Evolutionary conservation across 2,888 invertebrate genomes (phyloP).

Genomic region (Drosophila vallismaia): DNA sequence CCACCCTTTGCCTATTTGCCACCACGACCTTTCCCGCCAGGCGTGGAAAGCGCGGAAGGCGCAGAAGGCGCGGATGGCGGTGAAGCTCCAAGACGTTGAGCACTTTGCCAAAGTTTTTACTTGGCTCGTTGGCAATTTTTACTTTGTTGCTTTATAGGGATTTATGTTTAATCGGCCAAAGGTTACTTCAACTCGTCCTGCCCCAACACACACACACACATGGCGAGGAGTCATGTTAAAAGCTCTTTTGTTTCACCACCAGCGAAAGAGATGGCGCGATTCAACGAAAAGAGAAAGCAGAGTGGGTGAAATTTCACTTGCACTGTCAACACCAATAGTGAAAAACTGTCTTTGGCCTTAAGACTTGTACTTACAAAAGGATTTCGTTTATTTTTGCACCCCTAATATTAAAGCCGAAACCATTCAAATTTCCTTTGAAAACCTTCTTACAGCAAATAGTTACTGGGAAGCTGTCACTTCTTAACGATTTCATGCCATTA

Average conservation of each 20-base stretch:
- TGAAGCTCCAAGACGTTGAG: constrained; percentile 57
- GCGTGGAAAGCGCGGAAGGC: constrained; percentile 10
- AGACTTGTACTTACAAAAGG: not conserved
- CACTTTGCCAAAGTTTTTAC: constrained; percentile 76
- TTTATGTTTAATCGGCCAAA: constrained; percentile 79
- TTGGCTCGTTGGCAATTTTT: constrained; percentile 78
- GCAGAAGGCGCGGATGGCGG: not conserved
- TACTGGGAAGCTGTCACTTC: not conserved
- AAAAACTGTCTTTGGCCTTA: constrained; percentile 46
- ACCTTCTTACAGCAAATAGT: not conserved
- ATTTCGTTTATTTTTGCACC: not conserved
- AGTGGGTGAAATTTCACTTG: not conserved
- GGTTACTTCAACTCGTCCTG: constrained; percentile 54
- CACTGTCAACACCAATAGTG: constrained; percentile 36
- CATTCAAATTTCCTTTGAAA: not conserved
- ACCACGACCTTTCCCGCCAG: constrained; percentile 52
- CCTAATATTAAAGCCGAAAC: not conserved
- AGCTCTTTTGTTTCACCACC: constrained; percentile 64
- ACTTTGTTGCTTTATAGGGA: constrained; percentile 77
- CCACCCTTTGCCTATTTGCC: too few relatives aligned
- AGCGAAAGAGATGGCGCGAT: not conserved
- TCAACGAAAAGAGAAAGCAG: not conserved
- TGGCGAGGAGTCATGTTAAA: constrained; percentile 42
- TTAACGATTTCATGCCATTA: constrained; percentile 4
- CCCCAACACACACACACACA: constrained; percentile 40